Base-by-base conservation (phyloP, 2,888 invertebrate species). In the Pterobdella sp. region DNA sequence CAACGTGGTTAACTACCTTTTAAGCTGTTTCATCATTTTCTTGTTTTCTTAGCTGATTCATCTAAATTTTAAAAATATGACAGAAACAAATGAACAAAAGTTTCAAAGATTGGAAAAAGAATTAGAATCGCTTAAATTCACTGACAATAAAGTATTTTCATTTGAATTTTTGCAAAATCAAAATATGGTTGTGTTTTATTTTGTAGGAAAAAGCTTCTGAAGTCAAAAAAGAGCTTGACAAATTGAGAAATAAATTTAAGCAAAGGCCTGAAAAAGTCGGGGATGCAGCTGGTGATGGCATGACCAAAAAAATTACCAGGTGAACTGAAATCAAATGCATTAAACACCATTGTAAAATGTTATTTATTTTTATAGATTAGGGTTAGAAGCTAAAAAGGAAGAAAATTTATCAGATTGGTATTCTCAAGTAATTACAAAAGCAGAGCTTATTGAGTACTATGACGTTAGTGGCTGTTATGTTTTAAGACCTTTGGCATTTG, bases 391-490 rank as follows among this genome's bases (percentile, higher is more conserved):
- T 0, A 90, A 88, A 79, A 99, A 98, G 83, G 90, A 90, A 79
- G 93, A 91, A 34, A 93, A 94, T 83, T 86, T 98, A 37, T 87
- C 96, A 0, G 96, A 97, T 76, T 99, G 98, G 98, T 99, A 97
- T 84, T 92, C 94, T 0, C 96, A 96, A 86, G 88, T 90, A 4
- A 87, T 90, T 75, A 91, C 91, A 0, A 93, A 93, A 84, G 90
- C 94, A 65, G 97, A 99, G 85, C 88, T 99, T 88, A 97, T 99
- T 73, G 97, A 98, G 83, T 99, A 99, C 85, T 98, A 98, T 83
- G 96, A 98, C 84, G 94, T 98, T 1, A 95, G 95, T 72, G 98
- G 98, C 0, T 99, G 98, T 84, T 99, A 99, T 84, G 94, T 99
- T 79, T 88, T 98, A 71, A 89, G 97, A 32, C 97, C 95, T 14